These are phyloP conservation scores for Bombus ignitus DNA, from an alignment of 1,140 invertebrate genomes.

Conservation along the genomic window DNA sequence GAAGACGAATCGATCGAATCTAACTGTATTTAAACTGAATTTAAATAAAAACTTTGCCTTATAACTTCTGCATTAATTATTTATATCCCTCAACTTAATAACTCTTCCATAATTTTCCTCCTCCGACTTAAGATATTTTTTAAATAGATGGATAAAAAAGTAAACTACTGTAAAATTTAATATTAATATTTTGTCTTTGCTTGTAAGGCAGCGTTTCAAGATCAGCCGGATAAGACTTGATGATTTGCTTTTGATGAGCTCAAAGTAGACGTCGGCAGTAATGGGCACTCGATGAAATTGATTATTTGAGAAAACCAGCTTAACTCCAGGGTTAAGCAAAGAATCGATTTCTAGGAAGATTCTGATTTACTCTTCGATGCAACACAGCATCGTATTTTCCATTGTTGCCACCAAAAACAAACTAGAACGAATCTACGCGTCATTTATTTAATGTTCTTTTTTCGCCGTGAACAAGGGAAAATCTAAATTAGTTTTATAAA, in stretches of 20 bases:
- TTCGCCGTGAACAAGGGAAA: not conserved
- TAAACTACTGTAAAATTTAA: no score
- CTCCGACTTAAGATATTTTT: no score
- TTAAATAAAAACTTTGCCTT: not conserved
- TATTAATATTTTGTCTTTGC: not conserved
- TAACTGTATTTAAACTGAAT: not conserved
- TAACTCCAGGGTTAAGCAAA: slow-evolving; percentile 7
- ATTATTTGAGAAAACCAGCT: not conserved
- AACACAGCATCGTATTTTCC: no score
- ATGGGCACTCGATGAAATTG: not conserved
- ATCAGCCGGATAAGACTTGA: not conserved
- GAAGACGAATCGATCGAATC: not conserved
- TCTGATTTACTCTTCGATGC: not conserved
- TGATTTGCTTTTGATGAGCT: not conserved
- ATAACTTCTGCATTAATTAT: no score
- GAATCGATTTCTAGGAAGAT: slow-evolving; percentile 6
- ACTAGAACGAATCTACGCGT: not conserved
- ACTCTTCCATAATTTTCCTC: no score
- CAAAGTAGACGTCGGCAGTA: not conserved
- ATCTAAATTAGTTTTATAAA: no score
- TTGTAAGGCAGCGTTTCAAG: not conserved
- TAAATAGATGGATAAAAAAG: no score
- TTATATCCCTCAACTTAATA: no score
- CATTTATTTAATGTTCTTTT: not conserved
- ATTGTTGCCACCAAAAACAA: not conserved